phyloP scores from a whole-genome alignment of 53 echinoderm and acorn worm genomes.

The Temnopleurus reevesii region DNA sequence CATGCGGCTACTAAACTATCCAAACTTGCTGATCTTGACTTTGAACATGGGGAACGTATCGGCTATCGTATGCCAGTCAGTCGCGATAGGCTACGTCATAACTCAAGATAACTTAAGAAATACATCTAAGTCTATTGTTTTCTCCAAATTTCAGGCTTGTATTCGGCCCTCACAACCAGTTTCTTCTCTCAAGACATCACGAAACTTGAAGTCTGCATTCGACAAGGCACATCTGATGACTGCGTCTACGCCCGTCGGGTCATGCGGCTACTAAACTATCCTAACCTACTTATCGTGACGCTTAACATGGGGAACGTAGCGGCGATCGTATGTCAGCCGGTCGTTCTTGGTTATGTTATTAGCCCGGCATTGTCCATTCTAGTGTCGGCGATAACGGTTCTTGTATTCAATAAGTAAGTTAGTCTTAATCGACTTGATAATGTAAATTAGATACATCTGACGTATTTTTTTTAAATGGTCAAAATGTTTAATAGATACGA shows the following conservation, averaged over 20 bases:
- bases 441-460: too few relatives aligned
- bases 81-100: slow-evolving; percentile 63
- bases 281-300: slow-evolving; percentile 74
- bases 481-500: too few relatives aligned
- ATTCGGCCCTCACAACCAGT: slow-evolving; percentile 79
- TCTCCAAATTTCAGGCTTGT: slow-evolving; percentile 76
- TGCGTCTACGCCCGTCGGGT: slow-evolving; percentile 67
- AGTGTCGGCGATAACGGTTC: slow-evolving; percentile 72
- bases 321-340: slow-evolving; percentile 72
- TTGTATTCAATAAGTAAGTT: slow-evolving; percentile 79
- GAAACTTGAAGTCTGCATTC: slow-evolving; percentile 63
- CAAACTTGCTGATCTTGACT: slow-evolving; percentile 73
- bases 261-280: slow-evolving; percentile 64
- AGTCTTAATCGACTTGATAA: too few relatives aligned
- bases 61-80: slow-evolving; percentile 71
- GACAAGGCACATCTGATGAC: slow-evolving; percentile 62
- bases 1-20: slow-evolving; percentile 64
- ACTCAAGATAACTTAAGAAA: too few relatives aligned
- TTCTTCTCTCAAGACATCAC: slow-evolving; percentile 78
- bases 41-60: slow-evolving; percentile 74
- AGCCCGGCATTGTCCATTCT: slow-evolving; percentile 63
- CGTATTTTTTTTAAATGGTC: too few relatives aligned
- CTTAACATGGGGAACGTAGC: slow-evolving; percentile 74
- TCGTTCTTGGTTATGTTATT: slow-evolving; percentile 63
- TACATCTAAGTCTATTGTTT: too few relatives aligned